Percentiles rank a stretch among this genome's conserved stretches.
Conservation (phyloP, 2,797 vertebrate species). For the Loris lydekkerianus region DNA sequence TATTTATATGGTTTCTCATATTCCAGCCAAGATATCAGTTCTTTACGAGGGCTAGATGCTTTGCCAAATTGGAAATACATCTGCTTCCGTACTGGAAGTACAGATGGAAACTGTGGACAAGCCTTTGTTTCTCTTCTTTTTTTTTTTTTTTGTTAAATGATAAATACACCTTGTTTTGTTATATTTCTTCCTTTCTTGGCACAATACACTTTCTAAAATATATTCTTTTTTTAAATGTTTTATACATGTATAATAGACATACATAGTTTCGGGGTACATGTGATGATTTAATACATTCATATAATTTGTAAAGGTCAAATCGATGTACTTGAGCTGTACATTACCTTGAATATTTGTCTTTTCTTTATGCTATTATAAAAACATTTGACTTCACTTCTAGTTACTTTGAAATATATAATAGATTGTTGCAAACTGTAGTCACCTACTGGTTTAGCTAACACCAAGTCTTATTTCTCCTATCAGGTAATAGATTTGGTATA, state of each 20-base stretch:
- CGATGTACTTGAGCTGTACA: neutral
- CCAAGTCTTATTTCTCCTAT: neutral
- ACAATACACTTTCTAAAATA: neutral
- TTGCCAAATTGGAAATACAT: constrained; percentile 70
- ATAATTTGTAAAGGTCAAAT: neutral
- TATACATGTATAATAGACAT: neutral
- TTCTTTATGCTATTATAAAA: neutral
- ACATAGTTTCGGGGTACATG: neutral
- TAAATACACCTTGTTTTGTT: constrained; percentile 43
- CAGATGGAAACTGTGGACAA: constrained; percentile 66
- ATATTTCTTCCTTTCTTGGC: neutral
- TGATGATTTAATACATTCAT: neutral
- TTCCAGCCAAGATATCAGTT: constrained; percentile 64
- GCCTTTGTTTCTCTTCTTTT: neutral
- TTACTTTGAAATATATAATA: neutral
- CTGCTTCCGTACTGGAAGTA: constrained; percentile 60
- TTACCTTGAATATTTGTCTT: neutral
- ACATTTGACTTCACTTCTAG: neutral
- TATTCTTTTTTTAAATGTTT: neutral
- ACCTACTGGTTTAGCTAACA: neutral
- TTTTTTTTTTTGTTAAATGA: neutral
- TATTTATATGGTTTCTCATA: constrained; percentile 58
- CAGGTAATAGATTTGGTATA: neutral
- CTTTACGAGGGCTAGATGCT: constrained; percentile 16
- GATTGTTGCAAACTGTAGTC: neutral